Evolutionary conservation across 23 tunicate species (phyloP), one percentile per base, ranked within the genome.

Genomic region (Trididemnum nubilum): DNA sequence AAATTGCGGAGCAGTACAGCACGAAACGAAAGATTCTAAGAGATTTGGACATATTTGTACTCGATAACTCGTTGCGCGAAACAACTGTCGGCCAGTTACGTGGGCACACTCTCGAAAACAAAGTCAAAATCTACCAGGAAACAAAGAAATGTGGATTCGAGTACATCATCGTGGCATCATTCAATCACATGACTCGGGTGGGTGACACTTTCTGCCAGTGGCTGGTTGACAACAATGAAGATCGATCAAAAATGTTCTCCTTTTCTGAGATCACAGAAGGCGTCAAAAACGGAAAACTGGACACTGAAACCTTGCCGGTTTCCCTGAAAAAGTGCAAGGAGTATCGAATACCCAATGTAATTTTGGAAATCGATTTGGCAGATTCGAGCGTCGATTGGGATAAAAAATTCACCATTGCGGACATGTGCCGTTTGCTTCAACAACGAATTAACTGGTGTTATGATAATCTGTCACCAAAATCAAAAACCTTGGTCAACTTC

Each of bases 91-190:
- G n/a, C n/a, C n/a, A n/a, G n/a, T n/a, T n/a, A n/a, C n/a, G n/a
- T n/a, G n/a, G n/a, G n/a, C n/a, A n/a, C n/a, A n/a, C n/a, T n/a
- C n/a, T n/a, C n/a, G n/a, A n/a, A n/a, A n/a, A n/a, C n/a, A n/a
- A n/a, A n/a, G n/a, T n/a, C n/a, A n/a, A n/a, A n/a, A n/a, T n/a
- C n/a, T n/a, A n/a, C n/a, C n/a, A n/a, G n/a, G n/a, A n/a, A n/a
- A n/a, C n/a, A n/a, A n/a, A n/a, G n/a, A n/a, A 74, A 39, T 74
- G 79, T 74, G 79, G 79, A 9, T 74, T 74, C 64, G 33, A 40
- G 12, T 39, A 74, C 25, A 2, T 74, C 35, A 38, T 74, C 5
- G 79, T 74, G 21, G 79, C 79, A 12, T 74, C 79, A 25, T n/a
- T n/a, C n/a, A n/a, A n/a, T n/a, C n/a, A n/a, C n/a, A n/a, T n/a